Conservation (phyloP, 2,888 invertebrate species). For the Ditula angustiorana region DNA sequence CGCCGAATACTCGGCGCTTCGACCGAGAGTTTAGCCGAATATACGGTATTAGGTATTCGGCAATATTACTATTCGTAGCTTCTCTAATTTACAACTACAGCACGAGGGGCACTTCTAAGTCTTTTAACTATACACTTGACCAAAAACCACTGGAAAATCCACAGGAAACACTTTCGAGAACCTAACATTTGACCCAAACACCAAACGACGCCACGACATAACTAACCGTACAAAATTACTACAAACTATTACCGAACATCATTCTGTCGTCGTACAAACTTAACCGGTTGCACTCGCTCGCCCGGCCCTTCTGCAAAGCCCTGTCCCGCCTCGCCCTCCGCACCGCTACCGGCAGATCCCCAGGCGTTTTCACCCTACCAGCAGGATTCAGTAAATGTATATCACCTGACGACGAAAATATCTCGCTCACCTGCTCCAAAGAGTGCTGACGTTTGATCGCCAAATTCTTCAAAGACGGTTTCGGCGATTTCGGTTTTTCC, state of each 20-base stretch:
- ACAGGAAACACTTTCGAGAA: no score
- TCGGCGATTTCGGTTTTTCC: slow-evolving; percentile 61
- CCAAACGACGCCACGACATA: slow-evolving; percentile 15
- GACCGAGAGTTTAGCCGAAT: no score
- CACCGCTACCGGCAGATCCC: slow-evolving; percentile 92
- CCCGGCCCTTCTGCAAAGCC: slow-evolving; percentile 80
- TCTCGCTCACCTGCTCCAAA: slow-evolving; percentile 90
- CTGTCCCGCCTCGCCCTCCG: slow-evolving; percentile 88
- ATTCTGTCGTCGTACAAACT: slow-evolving; percentile 96
- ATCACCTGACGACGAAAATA: slow-evolving; percentile 89
- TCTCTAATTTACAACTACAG: no score
- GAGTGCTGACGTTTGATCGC: slow-evolving; percentile 87
- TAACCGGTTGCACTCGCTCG: slow-evolving; percentile 87
- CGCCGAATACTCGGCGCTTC: no score
- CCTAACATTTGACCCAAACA: no score
- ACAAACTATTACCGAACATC: slow-evolving; percentile 88
- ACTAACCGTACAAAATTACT: slow-evolving; percentile 41
- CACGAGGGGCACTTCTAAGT: no score
- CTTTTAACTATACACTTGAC: no score
- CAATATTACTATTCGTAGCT: no score
- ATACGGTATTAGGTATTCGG: no score
- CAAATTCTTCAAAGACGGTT: slow-evolving; percentile 65
- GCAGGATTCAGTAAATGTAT: slow-evolving; percentile 89
- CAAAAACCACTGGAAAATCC: no score
- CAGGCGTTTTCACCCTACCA: slow-evolving; percentile 92